Evolutionary conservation across 92 coral and sea anemone genomes (phyloP).

Genomic region (Desmophyllum pertusum): DNA sequence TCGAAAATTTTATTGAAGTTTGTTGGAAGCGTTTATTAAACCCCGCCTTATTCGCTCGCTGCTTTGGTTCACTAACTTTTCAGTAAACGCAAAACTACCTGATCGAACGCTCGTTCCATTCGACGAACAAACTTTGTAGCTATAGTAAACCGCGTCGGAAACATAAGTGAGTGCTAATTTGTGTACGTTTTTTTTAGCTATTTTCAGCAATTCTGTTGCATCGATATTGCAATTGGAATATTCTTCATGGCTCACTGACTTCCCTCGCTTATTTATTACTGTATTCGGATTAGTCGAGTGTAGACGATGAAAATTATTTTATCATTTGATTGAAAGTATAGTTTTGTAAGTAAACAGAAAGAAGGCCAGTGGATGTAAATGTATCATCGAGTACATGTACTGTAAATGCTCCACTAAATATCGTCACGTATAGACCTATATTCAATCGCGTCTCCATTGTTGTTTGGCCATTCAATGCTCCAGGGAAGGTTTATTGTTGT

Average conservation of each 20-base stretch:
- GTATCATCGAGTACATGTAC: not conserved
- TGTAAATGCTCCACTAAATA: slow-evolving; percentile 1
- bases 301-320: slow-evolving; percentile 9
- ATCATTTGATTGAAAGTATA: not conserved
- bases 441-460: slow-evolving; percentile 7
- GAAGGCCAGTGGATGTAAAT: not conserved
- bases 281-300: not conserved
- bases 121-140: not conserved
- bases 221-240: not conserved
- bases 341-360: slow-evolving; percentile 20
- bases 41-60: slow-evolving; percentile 12
- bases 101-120: not conserved
- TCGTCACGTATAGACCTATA: slow-evolving; percentile 17
- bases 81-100: not conserved
- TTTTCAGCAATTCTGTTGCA: not conserved
- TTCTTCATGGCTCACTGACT: slow-evolving; percentile 12
- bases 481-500: not conserved
- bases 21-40: not conserved
- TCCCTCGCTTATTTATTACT: not conserved
- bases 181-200: not conserved
- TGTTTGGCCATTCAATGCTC: not conserved
- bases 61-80: slow-evolving; percentile 6
- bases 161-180: slow-evolving; percentile 10
- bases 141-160: not conserved
- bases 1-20: not conserved